These are phyloP conservation scores for Hemibagrus wyckioides DNA, from an alignment of 2,113 vertebrate species.

Conservation along the genomic window DNA sequence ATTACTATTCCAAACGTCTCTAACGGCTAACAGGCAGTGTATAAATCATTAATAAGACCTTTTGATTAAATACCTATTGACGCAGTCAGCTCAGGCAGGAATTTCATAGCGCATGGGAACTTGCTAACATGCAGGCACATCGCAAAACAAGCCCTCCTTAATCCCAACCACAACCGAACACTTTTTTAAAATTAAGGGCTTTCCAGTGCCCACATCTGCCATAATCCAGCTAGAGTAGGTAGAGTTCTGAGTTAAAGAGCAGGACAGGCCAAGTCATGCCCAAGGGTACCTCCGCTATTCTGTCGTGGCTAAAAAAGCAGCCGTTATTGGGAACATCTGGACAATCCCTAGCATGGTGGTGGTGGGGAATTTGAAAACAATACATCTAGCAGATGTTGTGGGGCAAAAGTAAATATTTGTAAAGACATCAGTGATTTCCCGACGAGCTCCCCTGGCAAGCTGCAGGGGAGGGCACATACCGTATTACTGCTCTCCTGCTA, in stretches of 20 bases:
- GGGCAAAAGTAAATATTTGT: constrained; percentile 61
- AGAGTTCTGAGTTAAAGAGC: constrained; percentile 7
- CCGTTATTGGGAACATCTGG: constrained; percentile 63
- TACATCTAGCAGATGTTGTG: constrained; percentile 59
- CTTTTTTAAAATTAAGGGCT: constrained; percentile 39
- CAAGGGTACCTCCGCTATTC: constrained; percentile 54
- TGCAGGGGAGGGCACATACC: constrained; percentile 40
- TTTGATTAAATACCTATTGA: constrained; percentile 62
- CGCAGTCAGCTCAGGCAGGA: constrained; percentile 53
- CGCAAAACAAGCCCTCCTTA: constrained; percentile 20
- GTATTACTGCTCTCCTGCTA: constrained; percentile 46
- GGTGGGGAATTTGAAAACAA: constrained; percentile 54
- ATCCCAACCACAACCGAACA: constrained; percentile 23
- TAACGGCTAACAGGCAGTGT: constrained; percentile 65
- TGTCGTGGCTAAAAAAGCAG: constrained; percentile 54
- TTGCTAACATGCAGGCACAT: constrained; percentile 30
- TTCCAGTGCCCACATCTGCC: constrained; percentile 1
- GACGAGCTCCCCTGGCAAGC: constrained; percentile 42
- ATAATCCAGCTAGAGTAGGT: constrained; percentile 32
- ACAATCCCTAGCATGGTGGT: constrained; percentile 46
- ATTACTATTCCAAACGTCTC: constrained; percentile 68
- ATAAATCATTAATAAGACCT: constrained; percentile 77
- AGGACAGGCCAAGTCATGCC: constrained; percentile 18
- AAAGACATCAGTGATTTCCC: constrained; percentile 57
- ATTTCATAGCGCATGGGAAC: background rate